Evolutionary conservation across 1,140 invertebrate genomes (phyloP).

Genomic region (Drosophila obscura): DNA sequence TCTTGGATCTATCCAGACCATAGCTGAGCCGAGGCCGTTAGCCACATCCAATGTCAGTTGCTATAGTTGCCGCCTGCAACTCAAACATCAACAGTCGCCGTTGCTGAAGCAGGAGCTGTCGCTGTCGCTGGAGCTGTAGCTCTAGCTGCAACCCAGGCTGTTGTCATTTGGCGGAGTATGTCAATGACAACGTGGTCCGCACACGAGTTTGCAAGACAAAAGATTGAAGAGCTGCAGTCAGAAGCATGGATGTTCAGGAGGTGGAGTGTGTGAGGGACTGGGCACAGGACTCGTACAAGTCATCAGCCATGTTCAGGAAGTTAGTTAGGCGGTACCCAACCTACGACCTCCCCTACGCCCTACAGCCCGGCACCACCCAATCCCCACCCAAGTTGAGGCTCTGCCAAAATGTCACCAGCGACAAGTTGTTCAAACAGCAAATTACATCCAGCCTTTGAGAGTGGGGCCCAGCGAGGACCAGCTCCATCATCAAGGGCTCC

Average conservation of each 20-base stretch:
- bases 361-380: neutral
- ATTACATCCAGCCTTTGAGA: conserved; percentile 45
- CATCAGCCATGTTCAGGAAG: conserved; percentile 78
- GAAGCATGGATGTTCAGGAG: conserved; percentile 7
- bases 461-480: neutral
- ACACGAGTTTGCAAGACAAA: conserved; percentile 66
- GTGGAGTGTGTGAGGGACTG: neutral
- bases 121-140: conserved; percentile 7
- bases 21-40: neutral
- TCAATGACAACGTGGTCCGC: conserved; percentile 64
- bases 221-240: conserved; percentile 55
- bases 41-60: conserved; percentile 17
- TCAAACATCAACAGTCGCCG: conserved; percentile 49
- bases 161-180: conserved; percentile 65
- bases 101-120: conserved; percentile 15
- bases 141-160: conserved; percentile 36
- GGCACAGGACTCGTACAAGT: conserved; percentile 63
- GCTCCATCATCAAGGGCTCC: neutral
- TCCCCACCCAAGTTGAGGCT: conserved; percentile 34
- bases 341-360: conserved; percentile 16
- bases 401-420: conserved; percentile 73
- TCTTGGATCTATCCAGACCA: too few relatives aligned
- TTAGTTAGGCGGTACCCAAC: conserved; percentile 69
- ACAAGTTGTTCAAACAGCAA: conserved; percentile 70
- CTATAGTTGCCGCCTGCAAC: conserved; percentile 14